These are phyloP conservation scores for western clawed frog (Xenopus tropicalis) DNA, from an alignment of 2,113 vertebrate genomes.

Conservation along the genomic window UCB_Xtro_10.0 CM004445.2:71005001-71005500, in stretches of 20 bases:
- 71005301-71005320: neutral
- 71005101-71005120: constrained; percentile 26
- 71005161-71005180: constrained; percentile 20
- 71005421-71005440: too few species aligned
- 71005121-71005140: constrained; percentile 12
- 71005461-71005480: too few species aligned
- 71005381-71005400: too few species aligned
- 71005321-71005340: too few species aligned
- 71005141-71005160: constrained; percentile 6
- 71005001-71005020: constrained; percentile 27
- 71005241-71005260: constrained; percentile 27
- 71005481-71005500: too few species aligned
- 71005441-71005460: too few species aligned
- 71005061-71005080: constrained; percentile 39
- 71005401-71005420: too few species aligned
- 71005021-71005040: constrained; percentile 31
- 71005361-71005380: too few species aligned
- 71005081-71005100: constrained; percentile 38
- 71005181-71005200: constrained; percentile 34
- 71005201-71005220: constrained; percentile 38
- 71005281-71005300: constrained; percentile 25
- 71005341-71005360: too few species aligned
- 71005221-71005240: constrained; percentile 35
- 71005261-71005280: constrained; percentile 21
- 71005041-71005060: constrained; percentile 44